Evolutionary conservation across 1,140 invertebrate species (phyloP), one percentile per base, ranked within the genome.

Genomic region (Sinella curviseta): DNA sequence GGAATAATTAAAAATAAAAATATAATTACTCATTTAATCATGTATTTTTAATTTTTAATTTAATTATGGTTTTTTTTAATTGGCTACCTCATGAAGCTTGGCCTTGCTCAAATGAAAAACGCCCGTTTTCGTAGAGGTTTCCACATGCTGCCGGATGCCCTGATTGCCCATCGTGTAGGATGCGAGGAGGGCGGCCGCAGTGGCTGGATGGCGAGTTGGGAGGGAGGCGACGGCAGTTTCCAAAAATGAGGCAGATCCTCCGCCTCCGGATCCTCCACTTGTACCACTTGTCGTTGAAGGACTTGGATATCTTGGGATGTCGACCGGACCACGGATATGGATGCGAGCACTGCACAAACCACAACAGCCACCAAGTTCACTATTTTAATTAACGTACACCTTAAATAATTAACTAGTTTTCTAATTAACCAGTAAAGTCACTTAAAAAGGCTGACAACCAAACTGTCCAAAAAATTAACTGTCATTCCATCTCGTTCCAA

Each of bases 81-180:
- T 48, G n/a, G n/a, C n/a, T n/a, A n/a, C n/a, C n/a, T 91, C 94
- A 84, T 89, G 92, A 54, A 99, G 88, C 84, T 94, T 95, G 73
- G 90, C 89, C 82, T 94, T 91, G 0, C 93, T 93, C 65, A 98
- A 87, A 85, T 95, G 95, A 78, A 97, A 89, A n/a, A 95, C 92
- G 2, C 96, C 96, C 33, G 96, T 98, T 88, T 97, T 98, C 80
- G 94, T 91, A 0, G 96, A 95, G 35, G 92, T 97, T 85, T 97
- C 94, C 85, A 96, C 91, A 86, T 97, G 96, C 84, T 95, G 93
- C 87, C 96, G 96, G 55, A 97, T 86, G 48, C 91, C 91, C 73
- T 93, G 91, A 88, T 96, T 97, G 73, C 95, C 95, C 95, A 97
- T 97, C n/a, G n/a, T n/a, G n/a, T n/a, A n/a, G n/a, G n/a, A n/a